phyloP scores from a whole-genome alignment of 2,797 vertebrate species.

The Sebastes wilsoni region DNA sequence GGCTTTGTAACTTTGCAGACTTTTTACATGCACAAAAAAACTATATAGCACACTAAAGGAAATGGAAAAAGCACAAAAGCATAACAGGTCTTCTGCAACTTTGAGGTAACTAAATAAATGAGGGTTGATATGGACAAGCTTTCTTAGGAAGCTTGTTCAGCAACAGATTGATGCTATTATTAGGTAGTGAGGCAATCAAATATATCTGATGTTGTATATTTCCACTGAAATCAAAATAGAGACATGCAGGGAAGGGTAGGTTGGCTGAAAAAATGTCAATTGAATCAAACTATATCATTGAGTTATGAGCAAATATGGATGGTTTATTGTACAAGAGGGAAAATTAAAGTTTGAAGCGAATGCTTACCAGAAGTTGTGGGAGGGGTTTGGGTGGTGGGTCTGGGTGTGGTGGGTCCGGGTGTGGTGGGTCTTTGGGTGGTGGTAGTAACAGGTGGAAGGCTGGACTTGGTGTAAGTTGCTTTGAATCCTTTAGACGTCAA shows the following conservation, averaged over 20 bases:
- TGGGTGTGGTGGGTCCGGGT: neutral
- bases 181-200: neutral
- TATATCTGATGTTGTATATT: neutral
- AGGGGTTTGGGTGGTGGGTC: conserved; percentile 12
- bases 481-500: conserved; percentile 76
- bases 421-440: conserved; percentile 24
- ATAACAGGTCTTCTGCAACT: neutral
- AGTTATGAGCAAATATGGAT: neutral
- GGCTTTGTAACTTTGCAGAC: no score
- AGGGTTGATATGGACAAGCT: neutral
- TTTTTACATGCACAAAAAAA: no score
- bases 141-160: neutral
- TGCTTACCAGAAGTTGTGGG: conserved; percentile 57
- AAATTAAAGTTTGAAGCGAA: neutral
- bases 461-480: conserved; percentile 74
- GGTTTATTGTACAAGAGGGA: neutral
- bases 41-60: no score
- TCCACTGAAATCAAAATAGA: neutral
- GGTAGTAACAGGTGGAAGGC: conserved; percentile 52
- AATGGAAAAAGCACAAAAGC: neutral
- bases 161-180: neutral
- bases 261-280: neutral
- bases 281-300: neutral
- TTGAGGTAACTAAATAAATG: neutral
- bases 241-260: neutral